Evolutionary conservation across 2,113 vertebrate genomes (phyloP).

Genomic region (Dascyllus trimaculatus): DNA sequence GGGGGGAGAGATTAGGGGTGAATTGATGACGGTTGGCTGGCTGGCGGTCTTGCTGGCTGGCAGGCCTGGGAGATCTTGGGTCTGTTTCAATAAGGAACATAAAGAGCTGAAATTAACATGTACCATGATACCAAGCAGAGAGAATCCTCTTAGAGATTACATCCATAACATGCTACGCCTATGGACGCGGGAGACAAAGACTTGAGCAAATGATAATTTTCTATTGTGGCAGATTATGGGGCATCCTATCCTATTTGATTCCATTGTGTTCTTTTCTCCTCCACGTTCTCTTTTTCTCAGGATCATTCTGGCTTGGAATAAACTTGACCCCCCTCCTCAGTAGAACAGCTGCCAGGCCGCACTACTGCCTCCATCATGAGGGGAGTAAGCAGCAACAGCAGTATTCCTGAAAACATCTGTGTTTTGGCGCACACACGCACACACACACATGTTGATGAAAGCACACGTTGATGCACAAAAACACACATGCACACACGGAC

Average conservation of each 20-base stretch:
- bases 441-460: conserved; percentile 53
- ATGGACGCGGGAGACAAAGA: conserved; percentile 77
- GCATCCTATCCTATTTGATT: conserved; percentile 19
- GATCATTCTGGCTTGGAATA: conserved; percentile 31
- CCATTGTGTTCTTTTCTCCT: not conserved
- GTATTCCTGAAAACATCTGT: conserved; percentile 55
- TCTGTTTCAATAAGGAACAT: conserved; percentile 77
- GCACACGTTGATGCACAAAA: conserved; percentile 24
- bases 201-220: conserved; percentile 53
- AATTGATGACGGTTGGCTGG: conserved; percentile 76
- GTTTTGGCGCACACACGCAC: conserved; percentile 39
- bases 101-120: conserved; percentile 82
- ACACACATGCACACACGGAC: conserved; percentile 24
- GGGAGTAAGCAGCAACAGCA: conserved; percentile 38
- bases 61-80: conserved; percentile 63
- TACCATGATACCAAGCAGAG: conserved; percentile 80
- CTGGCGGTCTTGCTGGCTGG: conserved; percentile 45
- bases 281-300: conserved; percentile 19
- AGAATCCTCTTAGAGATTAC: conserved; percentile 84
- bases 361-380: conserved; percentile 38
- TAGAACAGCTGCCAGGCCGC: conserved; percentile 53
- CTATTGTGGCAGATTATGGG: conserved; percentile 43
- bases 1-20: conserved; percentile 76
- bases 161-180: conserved; percentile 80
- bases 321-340: not conserved